Conservation (phyloP, 92 coral and sea anemone species). For the Micromussa lordhowensis region DNA sequence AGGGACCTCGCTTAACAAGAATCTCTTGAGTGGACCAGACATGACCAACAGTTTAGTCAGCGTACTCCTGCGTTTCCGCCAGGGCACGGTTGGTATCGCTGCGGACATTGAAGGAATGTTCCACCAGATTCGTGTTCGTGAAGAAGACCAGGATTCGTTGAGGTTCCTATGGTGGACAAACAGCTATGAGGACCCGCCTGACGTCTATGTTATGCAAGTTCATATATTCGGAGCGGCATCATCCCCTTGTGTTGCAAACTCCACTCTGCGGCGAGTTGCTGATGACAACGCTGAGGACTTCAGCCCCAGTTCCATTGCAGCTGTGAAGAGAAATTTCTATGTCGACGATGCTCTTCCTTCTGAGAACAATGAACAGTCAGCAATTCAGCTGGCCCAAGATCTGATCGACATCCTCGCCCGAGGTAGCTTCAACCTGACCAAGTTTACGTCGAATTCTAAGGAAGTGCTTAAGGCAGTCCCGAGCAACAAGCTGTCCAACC, state of each 20-base stretch:
- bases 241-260: slow-evolving; percentile 58
- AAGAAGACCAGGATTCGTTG: no score
- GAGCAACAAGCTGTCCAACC: slow-evolving; percentile 24
- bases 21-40: slow-evolving; percentile 34
- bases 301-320: slow-evolving; percentile 20
- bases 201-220: slow-evolving; percentile 7
- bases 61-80: slow-evolving; percentile 25
- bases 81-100: no score
- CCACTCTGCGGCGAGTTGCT: slow-evolving; percentile 35
- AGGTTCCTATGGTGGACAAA: background rate
- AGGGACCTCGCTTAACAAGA: slow-evolving; percentile 8
- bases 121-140: no score
- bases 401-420: slow-evolving; percentile 43
- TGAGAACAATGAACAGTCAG: background rate
- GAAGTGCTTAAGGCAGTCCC: slow-evolving; percentile 44
- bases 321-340: background rate
- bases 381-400: slow-evolving; percentile 1
- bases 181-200: no score
- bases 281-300: slow-evolving; percentile 36
- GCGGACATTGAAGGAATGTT: no score
- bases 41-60: slow-evolving; percentile 47
- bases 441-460: slow-evolving; percentile 50
- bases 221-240: slow-evolving; percentile 52
- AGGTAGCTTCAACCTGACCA: slow-evolving; percentile 64
- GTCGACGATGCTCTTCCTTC: no score